phyloP scores from a whole-genome alignment of 2,797 vertebrate species.

The Aeoliscus strigatus region DNA sequence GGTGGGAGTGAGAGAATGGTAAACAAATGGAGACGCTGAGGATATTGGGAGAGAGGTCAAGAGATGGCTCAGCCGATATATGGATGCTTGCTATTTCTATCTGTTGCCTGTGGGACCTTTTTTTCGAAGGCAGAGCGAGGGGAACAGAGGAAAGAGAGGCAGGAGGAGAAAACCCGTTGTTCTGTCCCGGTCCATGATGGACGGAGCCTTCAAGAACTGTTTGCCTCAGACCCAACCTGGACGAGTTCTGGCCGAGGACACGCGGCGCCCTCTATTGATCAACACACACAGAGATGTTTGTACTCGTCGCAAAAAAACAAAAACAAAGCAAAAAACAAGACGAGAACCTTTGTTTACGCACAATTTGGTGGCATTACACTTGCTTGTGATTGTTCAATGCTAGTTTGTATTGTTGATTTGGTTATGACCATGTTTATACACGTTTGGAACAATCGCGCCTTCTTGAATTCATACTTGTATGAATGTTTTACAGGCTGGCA shows the following conservation, averaged over 20 bases:
- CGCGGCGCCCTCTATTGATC: constrained; percentile 13
- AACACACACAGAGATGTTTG: constrained; percentile 28
- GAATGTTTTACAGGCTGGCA: constrained; percentile 26
- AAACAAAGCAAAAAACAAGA: no score
- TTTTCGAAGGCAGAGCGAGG: constrained; percentile 42
- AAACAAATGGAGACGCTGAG: constrained; percentile 64
- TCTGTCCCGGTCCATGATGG: constrained; percentile 30
- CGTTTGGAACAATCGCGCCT: constrained; percentile 39
- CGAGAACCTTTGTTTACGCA: constrained; percentile 51
- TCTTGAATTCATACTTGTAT: constrained; percentile 33
- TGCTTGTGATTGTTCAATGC: constrained; percentile 45
- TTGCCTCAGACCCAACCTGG: constrained; percentile 30
- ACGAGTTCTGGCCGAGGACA: constrained; percentile 22
- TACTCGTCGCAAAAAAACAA: constrained; percentile 25
- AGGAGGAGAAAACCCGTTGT: constrained; percentile 20
- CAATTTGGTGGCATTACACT: constrained; percentile 59
- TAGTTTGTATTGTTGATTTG: constrained; percentile 42
- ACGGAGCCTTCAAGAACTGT: constrained; percentile 52
- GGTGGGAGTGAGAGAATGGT: constrained; percentile 51
- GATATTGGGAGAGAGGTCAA: constrained; percentile 64
- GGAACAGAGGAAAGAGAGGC: constrained; percentile 42
- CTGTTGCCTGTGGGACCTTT: constrained; percentile 61
- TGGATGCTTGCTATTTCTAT: constrained; percentile 65
- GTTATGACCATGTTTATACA: constrained; percentile 23
- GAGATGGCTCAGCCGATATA: constrained; percentile 60